Percentiles rank a stretch among this genome's conserved stretches.
These are phyloP conservation scores for Loxodonta africana DNA, from an alignment of 2,113 vertebrate species.

Conservation along the genomic window DNA sequence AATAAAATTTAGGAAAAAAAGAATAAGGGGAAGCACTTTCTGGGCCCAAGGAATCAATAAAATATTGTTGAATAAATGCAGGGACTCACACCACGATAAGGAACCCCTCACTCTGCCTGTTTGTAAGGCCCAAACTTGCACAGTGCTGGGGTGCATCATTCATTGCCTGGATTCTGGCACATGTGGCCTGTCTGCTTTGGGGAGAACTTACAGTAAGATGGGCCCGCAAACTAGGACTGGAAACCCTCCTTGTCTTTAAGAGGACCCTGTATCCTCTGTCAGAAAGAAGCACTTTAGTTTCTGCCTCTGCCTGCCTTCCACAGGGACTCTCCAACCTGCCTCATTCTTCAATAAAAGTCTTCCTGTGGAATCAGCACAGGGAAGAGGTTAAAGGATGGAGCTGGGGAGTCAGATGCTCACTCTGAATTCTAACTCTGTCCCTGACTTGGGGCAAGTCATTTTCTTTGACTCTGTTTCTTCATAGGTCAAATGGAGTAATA, in stretches of 20 bases:
- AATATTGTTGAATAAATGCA: not conserved
- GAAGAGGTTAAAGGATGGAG: not conserved
- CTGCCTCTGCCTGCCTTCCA: not conserved
- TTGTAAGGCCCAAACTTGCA: not conserved
- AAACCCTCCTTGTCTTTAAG: not conserved
- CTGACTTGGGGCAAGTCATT: not conserved
- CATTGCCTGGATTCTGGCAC: not conserved
- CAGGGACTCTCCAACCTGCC: not conserved
- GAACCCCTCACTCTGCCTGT: not conserved
- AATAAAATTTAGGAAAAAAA: no score
- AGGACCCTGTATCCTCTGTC: not conserved
- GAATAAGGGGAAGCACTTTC: not conserved
- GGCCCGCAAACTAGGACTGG: not conserved
- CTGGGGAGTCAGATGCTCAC: not conserved
- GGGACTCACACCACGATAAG: not conserved
- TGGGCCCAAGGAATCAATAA: not conserved
- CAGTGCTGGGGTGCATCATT: no score
- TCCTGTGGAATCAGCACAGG: not conserved
- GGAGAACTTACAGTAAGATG: not conserved
- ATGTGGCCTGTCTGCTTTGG: not conserved
- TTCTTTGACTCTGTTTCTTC: not conserved
- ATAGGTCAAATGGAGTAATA: not conserved
- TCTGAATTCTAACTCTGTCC: not conserved
- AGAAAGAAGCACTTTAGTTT: not conserved
- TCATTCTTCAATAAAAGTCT: not conserved